Evolutionary conservation across 2,888 invertebrate genomes (phyloP).

Genomic region (Caenorhabditis imperialis): DNA sequence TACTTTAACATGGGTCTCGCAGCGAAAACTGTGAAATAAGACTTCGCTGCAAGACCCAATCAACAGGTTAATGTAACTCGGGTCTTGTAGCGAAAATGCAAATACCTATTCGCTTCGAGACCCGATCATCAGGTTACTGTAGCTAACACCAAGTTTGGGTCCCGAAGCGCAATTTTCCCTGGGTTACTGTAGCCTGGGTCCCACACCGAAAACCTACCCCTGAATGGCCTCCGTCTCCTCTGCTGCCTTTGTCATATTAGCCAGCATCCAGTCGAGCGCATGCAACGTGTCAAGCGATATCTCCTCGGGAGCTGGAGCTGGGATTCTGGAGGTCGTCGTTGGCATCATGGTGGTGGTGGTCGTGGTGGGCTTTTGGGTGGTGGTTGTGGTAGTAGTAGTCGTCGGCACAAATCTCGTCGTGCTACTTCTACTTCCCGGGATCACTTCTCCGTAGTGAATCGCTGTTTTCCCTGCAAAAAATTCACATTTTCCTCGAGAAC

Average conservation of each 20-base stretch:
- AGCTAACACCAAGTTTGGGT: too few species aligned
- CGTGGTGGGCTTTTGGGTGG: conserved; percentile 19
- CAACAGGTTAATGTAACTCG: too few species aligned
- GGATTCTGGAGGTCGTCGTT: conserved; percentile 10
- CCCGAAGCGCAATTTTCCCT: too few species aligned
- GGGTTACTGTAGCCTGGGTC: too few species aligned
- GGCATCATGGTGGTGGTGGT: conserved; percentile 14
- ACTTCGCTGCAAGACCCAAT: too few species aligned
- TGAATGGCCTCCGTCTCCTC: conserved; percentile 11
- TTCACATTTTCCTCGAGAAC: not conserved
- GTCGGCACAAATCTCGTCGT: too few species aligned
- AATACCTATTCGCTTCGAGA: too few species aligned
- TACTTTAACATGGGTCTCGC: too few species aligned
- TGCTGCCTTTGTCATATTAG: conserved; percentile 73
- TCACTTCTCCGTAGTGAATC: conserved; percentile 51
- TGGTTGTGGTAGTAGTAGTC: conserved; percentile 5
- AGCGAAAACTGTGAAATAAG: too few species aligned
- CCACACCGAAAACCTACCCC: conserved; percentile 9
- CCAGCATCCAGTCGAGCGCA: conserved; percentile 76
- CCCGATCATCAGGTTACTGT: too few species aligned
- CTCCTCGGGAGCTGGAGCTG: conserved; percentile 42
- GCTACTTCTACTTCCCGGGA: too few species aligned
- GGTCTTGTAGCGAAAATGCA: too few species aligned
- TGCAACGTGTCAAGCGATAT: conserved; percentile 70
- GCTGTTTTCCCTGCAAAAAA: conserved; percentile 39